phyloP scores from a whole-genome alignment of 2,797 vertebrate species.

The Hippoglossus hippoglossus region DNA sequence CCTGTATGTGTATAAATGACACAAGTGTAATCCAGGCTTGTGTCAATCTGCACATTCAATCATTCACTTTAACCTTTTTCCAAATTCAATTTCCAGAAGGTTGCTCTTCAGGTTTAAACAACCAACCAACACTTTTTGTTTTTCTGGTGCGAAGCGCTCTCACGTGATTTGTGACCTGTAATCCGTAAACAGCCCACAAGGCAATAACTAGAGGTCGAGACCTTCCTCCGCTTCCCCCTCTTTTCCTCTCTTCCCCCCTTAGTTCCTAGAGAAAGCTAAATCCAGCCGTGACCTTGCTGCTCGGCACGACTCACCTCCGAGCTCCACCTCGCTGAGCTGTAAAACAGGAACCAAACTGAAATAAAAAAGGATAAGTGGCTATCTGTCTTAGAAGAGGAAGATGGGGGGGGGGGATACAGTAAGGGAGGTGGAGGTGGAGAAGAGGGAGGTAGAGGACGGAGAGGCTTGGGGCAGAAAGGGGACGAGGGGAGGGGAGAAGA shows the following conservation, averaged over 20 bases:
- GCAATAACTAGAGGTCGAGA: conserved; percentile 39
- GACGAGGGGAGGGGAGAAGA: too few species aligned
- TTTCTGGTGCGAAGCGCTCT: neutral
- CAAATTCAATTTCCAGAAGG: too few species aligned
- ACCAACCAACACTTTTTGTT: neutral
- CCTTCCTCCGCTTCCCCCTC: conserved; percentile 3
- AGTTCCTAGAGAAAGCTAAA: conserved; percentile 39
- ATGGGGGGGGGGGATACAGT: neutral
- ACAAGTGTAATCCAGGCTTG: too few species aligned
- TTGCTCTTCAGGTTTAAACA: neutral
- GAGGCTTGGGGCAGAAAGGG: too few species aligned
- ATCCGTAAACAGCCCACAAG: conserved; percentile 25
- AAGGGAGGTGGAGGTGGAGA: neutral
- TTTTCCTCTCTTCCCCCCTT: neutral
- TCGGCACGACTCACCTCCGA: conserved; percentile 28
- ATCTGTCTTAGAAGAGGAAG: conserved; percentile 29
- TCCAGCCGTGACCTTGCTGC: conserved; percentile 50
- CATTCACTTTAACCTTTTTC: too few species aligned
- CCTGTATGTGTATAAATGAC: too few species aligned
- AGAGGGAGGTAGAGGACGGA: too few species aligned
- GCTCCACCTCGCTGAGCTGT: conserved; percentile 30
- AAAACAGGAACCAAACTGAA: conserved; percentile 31
- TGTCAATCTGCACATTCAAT: too few species aligned
- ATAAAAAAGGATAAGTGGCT: conserved; percentile 47
- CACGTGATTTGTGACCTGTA: conserved; percentile 28